These are phyloP conservation scores for Xiphias gladius DNA, from an alignment of 2,113 vertebrate genomes.

Conservation along the genomic window DNA sequence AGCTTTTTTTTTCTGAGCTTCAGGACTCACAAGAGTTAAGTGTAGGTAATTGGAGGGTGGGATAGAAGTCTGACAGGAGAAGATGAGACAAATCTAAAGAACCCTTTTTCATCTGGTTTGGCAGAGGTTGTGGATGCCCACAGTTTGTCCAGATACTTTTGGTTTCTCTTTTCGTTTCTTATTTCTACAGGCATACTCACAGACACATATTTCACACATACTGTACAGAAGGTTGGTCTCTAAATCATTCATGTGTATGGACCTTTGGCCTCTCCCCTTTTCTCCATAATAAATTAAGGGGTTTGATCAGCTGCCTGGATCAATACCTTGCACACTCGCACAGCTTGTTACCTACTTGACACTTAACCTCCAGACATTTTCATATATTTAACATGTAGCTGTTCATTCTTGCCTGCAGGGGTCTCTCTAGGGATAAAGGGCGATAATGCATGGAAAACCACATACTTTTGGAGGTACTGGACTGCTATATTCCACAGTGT, in stretches of 20 bases:
- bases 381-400: constrained; percentile 30
- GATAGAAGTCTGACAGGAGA: constrained; percentile 5
- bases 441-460: neutral
- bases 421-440: neutral
- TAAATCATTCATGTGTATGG: constrained; percentile 62
- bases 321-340: constrained; percentile 55
- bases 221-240: constrained; percentile 12
- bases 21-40: constrained; percentile 43
- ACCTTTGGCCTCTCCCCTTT: constrained; percentile 34
- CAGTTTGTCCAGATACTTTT: neutral
- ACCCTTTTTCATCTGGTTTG: neutral
- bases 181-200: neutral
- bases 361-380: constrained; percentile 54
- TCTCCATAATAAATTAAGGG: constrained; percentile 63
- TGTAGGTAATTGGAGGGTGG: constrained; percentile 53
- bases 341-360: constrained; percentile 64
- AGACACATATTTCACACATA: neutral
- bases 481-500: too few species aligned
- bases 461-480: neutral
- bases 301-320: constrained; percentile 67
- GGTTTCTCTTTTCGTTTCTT: too few species aligned
- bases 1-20: constrained; percentile 24
- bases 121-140: neutral
- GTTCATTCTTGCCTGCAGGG: neutral
- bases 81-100: constrained; percentile 5